These are phyloP conservation scores for Drosophila insularis DNA, from an alignment of 1,140 invertebrate genomes.

Conservation along the genomic window DNA sequence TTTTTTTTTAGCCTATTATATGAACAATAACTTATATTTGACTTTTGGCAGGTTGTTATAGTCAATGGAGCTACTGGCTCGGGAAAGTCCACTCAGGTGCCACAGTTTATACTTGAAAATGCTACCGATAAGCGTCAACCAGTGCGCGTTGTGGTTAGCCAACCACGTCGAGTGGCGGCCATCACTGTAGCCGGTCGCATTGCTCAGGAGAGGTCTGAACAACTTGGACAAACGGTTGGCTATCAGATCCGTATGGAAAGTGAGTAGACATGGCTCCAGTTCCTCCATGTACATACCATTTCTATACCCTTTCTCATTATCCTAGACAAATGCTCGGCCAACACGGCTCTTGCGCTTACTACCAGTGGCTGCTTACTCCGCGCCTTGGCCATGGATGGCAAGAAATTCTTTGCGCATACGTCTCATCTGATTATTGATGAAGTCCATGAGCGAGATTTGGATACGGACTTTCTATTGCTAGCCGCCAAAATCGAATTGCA, in stretches of 20 bases:
- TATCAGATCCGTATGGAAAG: slow-evolving; percentile 96
- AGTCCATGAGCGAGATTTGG: slow-evolving; percentile 96
- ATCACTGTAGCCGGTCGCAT: slow-evolving; percentile 92
- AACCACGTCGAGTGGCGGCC: slow-evolving; percentile 95
- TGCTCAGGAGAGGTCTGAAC: slow-evolving; percentile 93
- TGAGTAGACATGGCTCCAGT: slow-evolving; percentile 41
- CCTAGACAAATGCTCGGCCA: slow-evolving; percentile 55
- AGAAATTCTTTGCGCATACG: slow-evolving; percentile 83
- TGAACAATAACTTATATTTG: background rate
- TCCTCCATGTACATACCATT: no score
- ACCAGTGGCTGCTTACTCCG: slow-evolving; percentile 77
- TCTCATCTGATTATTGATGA: slow-evolving; percentile 97
- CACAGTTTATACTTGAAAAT: slow-evolving; percentile 94
- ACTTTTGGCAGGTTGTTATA: slow-evolving; percentile 83
- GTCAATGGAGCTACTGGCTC: slow-evolving; percentile 93
- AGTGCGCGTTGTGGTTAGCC: slow-evolving; percentile 95
- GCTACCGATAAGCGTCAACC: slow-evolving; percentile 86
- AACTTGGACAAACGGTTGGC: slow-evolving; percentile 93
- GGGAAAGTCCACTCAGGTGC: slow-evolving; percentile 95
- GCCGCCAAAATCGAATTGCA: slow-evolving; percentile 90
- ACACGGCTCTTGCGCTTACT: slow-evolving; percentile 65
- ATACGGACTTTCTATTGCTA: slow-evolving; percentile 96
- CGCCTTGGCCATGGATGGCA: slow-evolving; percentile 78
- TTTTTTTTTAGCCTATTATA: background rate
- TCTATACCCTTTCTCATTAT: no score